phyloP scores from a whole-genome alignment of 2,888 invertebrate genomes.

The Acanthopleura granulata region DNA sequence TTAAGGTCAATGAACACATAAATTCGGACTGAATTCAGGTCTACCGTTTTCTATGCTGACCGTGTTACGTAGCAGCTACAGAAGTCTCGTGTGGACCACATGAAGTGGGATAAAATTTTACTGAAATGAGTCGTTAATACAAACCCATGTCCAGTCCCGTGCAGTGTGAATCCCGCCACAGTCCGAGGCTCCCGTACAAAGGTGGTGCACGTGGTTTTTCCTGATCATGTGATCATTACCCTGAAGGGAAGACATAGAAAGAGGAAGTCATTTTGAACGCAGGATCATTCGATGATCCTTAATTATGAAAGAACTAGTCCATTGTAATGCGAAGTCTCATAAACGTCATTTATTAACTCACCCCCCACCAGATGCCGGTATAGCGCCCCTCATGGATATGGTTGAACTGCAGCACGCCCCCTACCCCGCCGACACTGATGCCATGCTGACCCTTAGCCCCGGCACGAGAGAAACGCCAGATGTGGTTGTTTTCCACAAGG shows the following conservation, averaged over 20 bases:
- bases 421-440: slow-evolving; percentile 34
- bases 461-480: slow-evolving; percentile 33
- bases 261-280: too few species aligned
- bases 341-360: too few species aligned
- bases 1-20: too few species aligned
- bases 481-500: slow-evolving; percentile 36
- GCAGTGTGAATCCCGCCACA: slow-evolving; percentile 49
- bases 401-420: slow-evolving; percentile 33
- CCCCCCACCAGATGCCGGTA: slow-evolving; percentile 34
- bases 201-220: slow-evolving; percentile 44
- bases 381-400: slow-evolving; percentile 40
- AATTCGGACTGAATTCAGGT: background rate
- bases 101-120: too few species aligned
- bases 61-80: too few species aligned
- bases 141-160: slow-evolving; percentile 46
- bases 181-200: slow-evolving; percentile 44
- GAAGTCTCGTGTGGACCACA: too few species aligned
- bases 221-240: slow-evolving; percentile 50
- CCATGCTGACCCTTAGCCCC: slow-evolving; percentile 34
- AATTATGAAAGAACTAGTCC: too few species aligned
- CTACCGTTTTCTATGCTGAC: background rate
- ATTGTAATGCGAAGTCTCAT: too few species aligned
- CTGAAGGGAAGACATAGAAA: slow-evolving; percentile 29
- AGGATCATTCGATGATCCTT: too few species aligned
- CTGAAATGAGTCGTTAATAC: background rate